A percentile compares a stretch with the other conserved stretches of the same genome.
Conservation (phyloP, 2,888 invertebrate species). For the Tipula vernalis region DNA sequence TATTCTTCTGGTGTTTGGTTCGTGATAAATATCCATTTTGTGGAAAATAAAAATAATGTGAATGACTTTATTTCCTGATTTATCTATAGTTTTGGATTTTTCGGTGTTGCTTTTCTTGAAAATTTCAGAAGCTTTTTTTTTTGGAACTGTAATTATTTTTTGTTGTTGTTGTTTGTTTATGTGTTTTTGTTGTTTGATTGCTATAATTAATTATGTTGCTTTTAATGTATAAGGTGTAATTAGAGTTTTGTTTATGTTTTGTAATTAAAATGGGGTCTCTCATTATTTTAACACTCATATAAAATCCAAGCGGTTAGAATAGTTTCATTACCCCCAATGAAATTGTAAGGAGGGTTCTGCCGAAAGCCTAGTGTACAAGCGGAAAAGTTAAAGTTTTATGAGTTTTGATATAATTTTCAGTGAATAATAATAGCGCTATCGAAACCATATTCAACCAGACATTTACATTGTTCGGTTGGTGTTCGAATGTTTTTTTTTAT, state of each 20-base stretch:
- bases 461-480: no score
- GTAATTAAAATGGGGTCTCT: background rate
- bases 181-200: background rate
- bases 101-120: background rate
- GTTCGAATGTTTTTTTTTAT: no score
- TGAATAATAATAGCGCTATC: no score
- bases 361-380: no score
- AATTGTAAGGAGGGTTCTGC: no score
- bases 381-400: no score
- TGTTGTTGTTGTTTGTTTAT: background rate
- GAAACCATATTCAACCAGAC: no score
- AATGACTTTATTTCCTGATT: slow-evolving; percentile 4
- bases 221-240: background rate
- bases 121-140: background rate
- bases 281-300: background rate
- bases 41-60: background rate
- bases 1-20: background rate
- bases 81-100: background rate
- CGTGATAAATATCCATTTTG: slow-evolving; percentile 4
- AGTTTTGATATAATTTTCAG: no score
- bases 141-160: background rate
- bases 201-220: background rate
- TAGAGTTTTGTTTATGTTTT: background rate
- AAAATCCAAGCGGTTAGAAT: no score
- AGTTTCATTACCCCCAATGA: no score